Evolutionary conservation across 23 tunicate genomes (phyloP).

Genomic region (Diplosoma virens): DNA sequence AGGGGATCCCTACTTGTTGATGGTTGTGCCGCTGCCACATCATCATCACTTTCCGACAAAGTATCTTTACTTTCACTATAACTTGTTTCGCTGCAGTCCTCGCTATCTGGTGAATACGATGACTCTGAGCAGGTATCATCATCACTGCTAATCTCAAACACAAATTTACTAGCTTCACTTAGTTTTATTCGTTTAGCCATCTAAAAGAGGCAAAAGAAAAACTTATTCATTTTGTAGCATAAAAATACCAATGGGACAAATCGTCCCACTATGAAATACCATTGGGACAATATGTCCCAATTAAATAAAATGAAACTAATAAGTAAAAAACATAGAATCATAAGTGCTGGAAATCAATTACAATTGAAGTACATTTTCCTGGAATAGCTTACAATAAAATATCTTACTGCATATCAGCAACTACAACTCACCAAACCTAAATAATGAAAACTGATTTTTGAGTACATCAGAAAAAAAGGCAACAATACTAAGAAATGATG

Average conservation of each 20-base stretch:
- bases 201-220: conserved; percentile 6
- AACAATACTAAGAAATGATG: neutral
- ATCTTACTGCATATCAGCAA: neutral
- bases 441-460: neutral
- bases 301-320: neutral
- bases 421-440: conserved; percentile 12
- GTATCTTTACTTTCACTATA: conserved; percentile 14
- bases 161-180: conserved; percentile 7
- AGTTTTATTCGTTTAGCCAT: conserved; percentile 4
- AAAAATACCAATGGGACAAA: conserved; percentile 18
- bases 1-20: conserved; percentile 7
- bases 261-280: conserved; percentile 7
- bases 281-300: conserved; percentile 23
- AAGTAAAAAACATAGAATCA: neutral
- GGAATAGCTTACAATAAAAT: neutral
- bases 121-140: conserved; percentile 21
- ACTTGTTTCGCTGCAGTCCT: conserved; percentile 8
- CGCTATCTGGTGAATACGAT: conserved; percentile 9
- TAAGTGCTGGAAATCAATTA: conserved; percentile 11
- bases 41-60: conserved; percentile 8
- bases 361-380: neutral
- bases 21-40: conserved; percentile 5
- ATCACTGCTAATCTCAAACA: conserved; percentile 20
- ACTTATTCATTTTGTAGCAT: conserved; percentile 10
- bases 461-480: neutral